Base-by-base conservation (phyloP, 1,140 invertebrate species). In the Neodiprion virginianus region DNA sequence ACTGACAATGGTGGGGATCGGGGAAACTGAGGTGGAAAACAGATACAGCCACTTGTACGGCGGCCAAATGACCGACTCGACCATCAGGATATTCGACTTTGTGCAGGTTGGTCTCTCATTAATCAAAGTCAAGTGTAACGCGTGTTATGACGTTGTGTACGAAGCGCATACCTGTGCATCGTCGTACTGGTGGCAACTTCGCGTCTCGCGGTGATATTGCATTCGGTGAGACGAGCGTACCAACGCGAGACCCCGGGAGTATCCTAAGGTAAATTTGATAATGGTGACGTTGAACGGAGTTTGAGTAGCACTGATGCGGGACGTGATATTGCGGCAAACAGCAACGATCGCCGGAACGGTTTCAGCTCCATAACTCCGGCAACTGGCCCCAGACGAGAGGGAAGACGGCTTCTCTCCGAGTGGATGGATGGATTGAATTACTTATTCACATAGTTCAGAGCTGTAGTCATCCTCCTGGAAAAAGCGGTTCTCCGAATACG, bases 31-130 rank as follows among this genome's bases (percentile, higher is more conserved):
- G 7, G 48, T 48, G 70, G 14, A 28, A 14, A 14, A 28, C 2
- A 12, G 28, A 69, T 12, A 28, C 68, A 12, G 28, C n/a, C 12
- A 40, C 28, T 40, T 48, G 23, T 17, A 8, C 4, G 11, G 47
- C 48, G 65, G 61, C 70, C 71, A 73, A 75, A 79, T 77, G 72
- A 81, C 77, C 77, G 77, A 80, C 70, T 74, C 77, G 69, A 77
- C 74, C 49, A 71, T 80, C 48, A 77, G 75, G 74, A 80, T 77
- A 76, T 81, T 79, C 76, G 78, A 76, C 74, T 67, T 74, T 61
- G 79, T 80, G 67, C 79, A 81, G 80, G 79, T 81, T 72, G 74
- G 76, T 72, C 48, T 23, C 67, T 11, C 28, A 40, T 40, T 40
- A 40, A 40, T 40, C 28, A 40, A 40, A 65, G 17, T 65, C 28